phyloP scores from a whole-genome alignment of 2,113 vertebrate species.

The Ictalurus furcatus region DNA sequence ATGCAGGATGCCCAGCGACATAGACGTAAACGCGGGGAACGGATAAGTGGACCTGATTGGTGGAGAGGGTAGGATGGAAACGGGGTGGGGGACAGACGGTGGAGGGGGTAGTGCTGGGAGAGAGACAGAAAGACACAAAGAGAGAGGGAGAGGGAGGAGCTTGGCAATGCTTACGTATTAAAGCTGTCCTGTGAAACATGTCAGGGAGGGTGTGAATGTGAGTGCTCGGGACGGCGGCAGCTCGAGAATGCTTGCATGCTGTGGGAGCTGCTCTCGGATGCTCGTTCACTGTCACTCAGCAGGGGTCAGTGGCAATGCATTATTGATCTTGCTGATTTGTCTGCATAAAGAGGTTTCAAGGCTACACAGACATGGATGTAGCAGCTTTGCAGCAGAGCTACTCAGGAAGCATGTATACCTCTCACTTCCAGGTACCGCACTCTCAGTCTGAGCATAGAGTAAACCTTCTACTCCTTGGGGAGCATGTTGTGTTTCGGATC shows the following conservation, averaged over 20 bases:
- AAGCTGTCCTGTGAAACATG: constrained; percentile 54
- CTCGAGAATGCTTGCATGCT: not conserved
- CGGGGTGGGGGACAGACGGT: constrained; percentile 16
- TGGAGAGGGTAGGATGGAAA: constrained; percentile 19
- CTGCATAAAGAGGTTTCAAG: constrained; percentile 34
- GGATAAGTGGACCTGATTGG: constrained; percentile 32
- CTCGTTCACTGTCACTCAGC: constrained; percentile 37
- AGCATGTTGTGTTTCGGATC: not conserved
- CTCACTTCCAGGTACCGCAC: constrained; percentile 70
- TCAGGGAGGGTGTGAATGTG: constrained; percentile 53
- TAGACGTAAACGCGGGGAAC: not conserved
- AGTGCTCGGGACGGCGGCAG: constrained; percentile 34
- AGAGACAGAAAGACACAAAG: constrained; percentile 46
- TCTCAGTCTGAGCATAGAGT: not conserved
- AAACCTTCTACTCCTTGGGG: not conserved
- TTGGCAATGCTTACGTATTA: constrained; percentile 68
- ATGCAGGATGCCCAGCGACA: constrained; percentile 9
- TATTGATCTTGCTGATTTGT: constrained; percentile 47
- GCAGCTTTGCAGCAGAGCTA: constrained; percentile 68
- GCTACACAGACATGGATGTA: constrained; percentile 69
- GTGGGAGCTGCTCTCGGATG: not conserved
- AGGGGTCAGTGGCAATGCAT: constrained; percentile 41
- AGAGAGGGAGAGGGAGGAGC: constrained; percentile 59
- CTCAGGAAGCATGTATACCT: constrained; percentile 65
- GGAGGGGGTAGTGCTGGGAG: not conserved